A percentile compares a stretch with the other conserved stretches of the same genome.
phyloP scores from a whole-genome alignment of 2,888 invertebrate genomes.

The Odiellus spinosus region DNA sequence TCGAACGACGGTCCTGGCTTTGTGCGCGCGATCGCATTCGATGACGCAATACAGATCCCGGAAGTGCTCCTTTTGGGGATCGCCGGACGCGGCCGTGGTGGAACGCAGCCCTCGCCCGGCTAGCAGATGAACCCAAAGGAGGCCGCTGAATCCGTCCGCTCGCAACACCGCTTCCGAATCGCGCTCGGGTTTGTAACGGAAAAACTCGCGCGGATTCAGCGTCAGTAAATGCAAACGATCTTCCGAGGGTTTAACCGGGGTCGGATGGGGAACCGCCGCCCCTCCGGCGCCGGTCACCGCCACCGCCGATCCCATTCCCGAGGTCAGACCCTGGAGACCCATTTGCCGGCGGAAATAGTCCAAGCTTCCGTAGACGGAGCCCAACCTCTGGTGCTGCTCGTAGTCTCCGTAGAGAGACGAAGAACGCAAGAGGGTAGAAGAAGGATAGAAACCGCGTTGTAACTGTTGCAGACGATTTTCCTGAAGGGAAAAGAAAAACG shows the following conservation, averaged over 20 bases:
- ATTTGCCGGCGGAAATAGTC: neutral
- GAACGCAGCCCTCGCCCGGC: constrained; percentile 61
- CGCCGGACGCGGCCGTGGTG: neutral
- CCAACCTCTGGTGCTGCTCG: too few species aligned
- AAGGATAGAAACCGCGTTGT: too few species aligned
- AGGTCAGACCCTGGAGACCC: neutral
- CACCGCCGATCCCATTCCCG: too few species aligned
- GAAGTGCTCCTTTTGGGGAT: constrained; percentile 14
- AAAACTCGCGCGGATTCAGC: constrained; percentile 45
- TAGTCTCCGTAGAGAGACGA: too few species aligned
- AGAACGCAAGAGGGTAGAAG: too few species aligned
- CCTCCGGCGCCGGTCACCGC: too few species aligned
- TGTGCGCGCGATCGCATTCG: constrained; percentile 91
- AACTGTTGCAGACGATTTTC: too few species aligned
- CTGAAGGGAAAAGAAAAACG: too few species aligned
- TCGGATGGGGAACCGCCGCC: constrained; percentile 16
- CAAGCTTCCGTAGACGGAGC: neutral
- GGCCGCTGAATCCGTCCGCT: constrained; percentile 54
- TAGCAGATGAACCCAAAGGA: constrained; percentile 75
- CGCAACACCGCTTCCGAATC: constrained; percentile 16
- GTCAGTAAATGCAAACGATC: constrained; percentile 17
- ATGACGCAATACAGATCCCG: constrained; percentile 93
- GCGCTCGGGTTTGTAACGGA: constrained; percentile 45
- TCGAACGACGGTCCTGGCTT: constrained; percentile 87
- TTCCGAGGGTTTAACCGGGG: constrained; percentile 19